Conservation (phyloP, 2,888 invertebrate genomes). For the Dione juno region DNA sequence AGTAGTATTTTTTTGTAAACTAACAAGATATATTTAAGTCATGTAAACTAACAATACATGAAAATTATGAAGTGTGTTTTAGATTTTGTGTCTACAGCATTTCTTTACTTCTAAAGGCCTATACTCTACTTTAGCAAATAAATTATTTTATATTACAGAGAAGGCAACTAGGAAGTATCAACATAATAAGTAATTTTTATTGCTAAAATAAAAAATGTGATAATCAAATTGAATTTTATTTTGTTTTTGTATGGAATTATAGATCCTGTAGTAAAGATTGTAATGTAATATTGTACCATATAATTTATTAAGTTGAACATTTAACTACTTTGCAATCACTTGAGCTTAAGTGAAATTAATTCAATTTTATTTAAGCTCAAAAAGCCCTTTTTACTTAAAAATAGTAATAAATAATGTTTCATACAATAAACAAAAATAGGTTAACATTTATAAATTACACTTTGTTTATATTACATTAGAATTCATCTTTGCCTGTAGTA, state of each 20-base stretch:
- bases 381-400: background rate
- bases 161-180: slow-evolving; percentile 53
- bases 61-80: slow-evolving; percentile 40
- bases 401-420: background rate
- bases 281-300: background rate
- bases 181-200: slow-evolving; percentile 70
- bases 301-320: background rate
- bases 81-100: slow-evolving; percentile 37
- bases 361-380: background rate
- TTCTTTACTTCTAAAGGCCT: slow-evolving; percentile 61
- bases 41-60: slow-evolving; percentile 39
- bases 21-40: slow-evolving; percentile 47
- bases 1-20: slow-evolving; percentile 60
- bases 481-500: slow-evolving; percentile 69
- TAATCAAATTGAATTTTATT: slow-evolving; percentile 21
- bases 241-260: background rate
- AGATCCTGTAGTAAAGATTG: background rate
- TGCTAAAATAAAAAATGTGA: slow-evolving; percentile 63
- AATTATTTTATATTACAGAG: slow-evolving; percentile 76
- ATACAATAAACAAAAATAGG: background rate
- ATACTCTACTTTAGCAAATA: slow-evolving; percentile 72
- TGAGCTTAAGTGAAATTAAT: too few relatives aligned
- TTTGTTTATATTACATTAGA: slow-evolving; percentile 52
- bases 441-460: background rate
- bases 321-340: background rate